Evolutionary conservation across 2,888 invertebrate genomes (phyloP).

Genomic region (Drosophila subsilvestris): DNA sequence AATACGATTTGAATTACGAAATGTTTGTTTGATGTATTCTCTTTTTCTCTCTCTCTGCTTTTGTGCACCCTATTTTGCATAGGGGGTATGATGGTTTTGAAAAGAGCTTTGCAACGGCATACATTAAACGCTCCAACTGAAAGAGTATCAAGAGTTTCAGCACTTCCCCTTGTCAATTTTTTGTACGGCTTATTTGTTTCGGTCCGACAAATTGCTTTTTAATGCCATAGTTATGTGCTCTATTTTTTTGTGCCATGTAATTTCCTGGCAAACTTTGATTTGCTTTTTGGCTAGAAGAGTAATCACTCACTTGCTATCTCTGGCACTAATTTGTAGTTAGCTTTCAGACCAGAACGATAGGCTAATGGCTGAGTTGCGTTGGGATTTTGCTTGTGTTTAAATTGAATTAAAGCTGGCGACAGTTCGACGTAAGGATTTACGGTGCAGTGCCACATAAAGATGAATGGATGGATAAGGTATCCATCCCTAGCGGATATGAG

Average conservation of each 20-base stretch:
- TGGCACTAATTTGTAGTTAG: conserved; percentile 5
- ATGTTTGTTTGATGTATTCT: conserved; percentile 57
- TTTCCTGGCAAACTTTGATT: conserved; percentile 18
- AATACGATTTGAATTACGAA: conserved; percentile 56
- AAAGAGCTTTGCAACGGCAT: too few relatives aligned
- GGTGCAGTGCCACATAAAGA: neutral
- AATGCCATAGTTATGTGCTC: conserved; percentile 42
- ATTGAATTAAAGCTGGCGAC: conserved; percentile 15
- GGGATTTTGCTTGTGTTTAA: neutral
- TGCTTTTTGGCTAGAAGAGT: conserved; percentile 4
- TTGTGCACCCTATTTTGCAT: neutral
- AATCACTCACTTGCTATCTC: neutral
- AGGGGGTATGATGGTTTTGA: too few relatives aligned
- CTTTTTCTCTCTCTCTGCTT: neutral
- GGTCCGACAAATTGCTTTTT: conserved; percentile 57
- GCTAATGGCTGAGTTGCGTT: conserved; percentile 8
- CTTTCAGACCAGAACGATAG: conserved; percentile 4
- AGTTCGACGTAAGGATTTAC: too few relatives aligned
- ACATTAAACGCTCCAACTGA: too few relatives aligned
- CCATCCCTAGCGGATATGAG: conserved; percentile 5
- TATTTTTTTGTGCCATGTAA: neutral
- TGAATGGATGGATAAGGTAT: conserved; percentile 6
- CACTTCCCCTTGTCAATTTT: conserved; percentile 3
- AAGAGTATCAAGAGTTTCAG: neutral
- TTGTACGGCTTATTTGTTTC: conserved; percentile 3